These are phyloP conservation scores for Molossus alvarezi DNA, from an alignment of 2,797 vertebrate genomes.

Conservation along the genomic window DNA sequence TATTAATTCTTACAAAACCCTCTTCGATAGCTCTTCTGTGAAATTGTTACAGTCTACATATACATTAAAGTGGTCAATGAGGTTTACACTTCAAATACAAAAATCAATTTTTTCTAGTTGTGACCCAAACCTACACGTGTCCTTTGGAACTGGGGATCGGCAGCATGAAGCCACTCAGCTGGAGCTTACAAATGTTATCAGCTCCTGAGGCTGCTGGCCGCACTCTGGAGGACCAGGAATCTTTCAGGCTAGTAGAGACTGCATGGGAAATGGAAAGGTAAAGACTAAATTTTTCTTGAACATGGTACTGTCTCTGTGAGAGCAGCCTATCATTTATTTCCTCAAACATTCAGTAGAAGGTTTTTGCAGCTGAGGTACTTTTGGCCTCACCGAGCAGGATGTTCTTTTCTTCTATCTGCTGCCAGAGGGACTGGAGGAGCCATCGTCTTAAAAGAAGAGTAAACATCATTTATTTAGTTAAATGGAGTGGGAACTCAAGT, in stretches of 20 bases:
- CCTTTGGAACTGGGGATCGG: constrained; percentile 4
- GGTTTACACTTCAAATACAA: constrained; percentile 6
- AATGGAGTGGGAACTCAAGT: constrained; percentile 76
- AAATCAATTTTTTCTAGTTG: constrained; percentile 31
- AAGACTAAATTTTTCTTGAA: constrained; percentile 29
- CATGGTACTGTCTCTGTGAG: constrained; percentile 19
- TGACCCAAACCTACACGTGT: not conserved
- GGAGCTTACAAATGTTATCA: not conserved
- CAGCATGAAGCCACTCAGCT: not conserved
- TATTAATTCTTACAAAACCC: constrained; percentile 6
- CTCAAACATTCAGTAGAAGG: constrained; percentile 26
- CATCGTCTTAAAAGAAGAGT: constrained; percentile 69
- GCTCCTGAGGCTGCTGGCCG: not conserved
- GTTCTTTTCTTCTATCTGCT: constrained; percentile 73
- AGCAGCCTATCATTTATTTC: constrained; percentile 58
- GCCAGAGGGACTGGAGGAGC: constrained; percentile 73
- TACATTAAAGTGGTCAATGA: not conserved
- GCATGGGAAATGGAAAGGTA: constrained; percentile 52
- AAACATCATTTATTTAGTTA: constrained; percentile 82
- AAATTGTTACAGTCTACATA: not conserved
- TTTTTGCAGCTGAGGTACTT: constrained; percentile 36
- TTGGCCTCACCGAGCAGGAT: constrained; percentile 67
- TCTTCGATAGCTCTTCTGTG: not conserved
- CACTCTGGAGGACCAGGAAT: not conserved
- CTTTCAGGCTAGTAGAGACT: not conserved